Conservation (phyloP, 2,113 vertebrate species). For the Pomatorhinus ruficollis region DNA sequence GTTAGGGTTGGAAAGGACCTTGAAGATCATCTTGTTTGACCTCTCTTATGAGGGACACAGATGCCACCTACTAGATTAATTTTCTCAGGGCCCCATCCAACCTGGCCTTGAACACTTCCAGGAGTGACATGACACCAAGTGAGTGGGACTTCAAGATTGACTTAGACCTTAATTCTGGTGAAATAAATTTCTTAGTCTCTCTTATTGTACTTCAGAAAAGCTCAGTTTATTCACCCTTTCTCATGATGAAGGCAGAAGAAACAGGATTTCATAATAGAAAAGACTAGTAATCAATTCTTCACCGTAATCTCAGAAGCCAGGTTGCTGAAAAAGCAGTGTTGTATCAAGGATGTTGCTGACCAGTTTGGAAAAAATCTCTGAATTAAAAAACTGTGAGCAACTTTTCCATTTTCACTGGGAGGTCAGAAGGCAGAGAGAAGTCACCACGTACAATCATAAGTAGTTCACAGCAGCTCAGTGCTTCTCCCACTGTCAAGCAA, state of each 20-base stretch:
- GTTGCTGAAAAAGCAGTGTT: not conserved
- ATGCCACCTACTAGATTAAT: not conserved
- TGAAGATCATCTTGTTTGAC: not conserved
- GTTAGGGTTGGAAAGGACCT: not conserved
- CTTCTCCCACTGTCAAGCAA: slow-evolving; percentile 16
- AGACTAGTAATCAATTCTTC: not conserved
- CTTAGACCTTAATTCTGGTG: not conserved
- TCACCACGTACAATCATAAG: not conserved
- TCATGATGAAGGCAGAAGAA: not conserved
- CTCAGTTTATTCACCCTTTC: not conserved
- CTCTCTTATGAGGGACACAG: not conserved
- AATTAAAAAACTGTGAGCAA: not conserved
- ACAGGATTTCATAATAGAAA: not conserved
- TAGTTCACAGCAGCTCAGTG: not conserved
- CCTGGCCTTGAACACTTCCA: not conserved
- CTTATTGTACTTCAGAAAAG: not conserved
- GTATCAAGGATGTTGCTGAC: not conserved
- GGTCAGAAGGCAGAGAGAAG: not conserved
- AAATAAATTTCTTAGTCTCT: not conserved
- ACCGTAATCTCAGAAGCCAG: not conserved
- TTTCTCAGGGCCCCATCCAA: not conserved
- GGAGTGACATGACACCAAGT: not conserved
- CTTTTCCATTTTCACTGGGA: not conserved
- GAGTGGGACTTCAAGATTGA: not conserved
- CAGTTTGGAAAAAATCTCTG: not conserved